Evolutionary conservation across 2,797 vertebrate genomes (phyloP), one percentile per base, ranked within the genome.

Genomic region (Leptatherina wallacei): DNA sequence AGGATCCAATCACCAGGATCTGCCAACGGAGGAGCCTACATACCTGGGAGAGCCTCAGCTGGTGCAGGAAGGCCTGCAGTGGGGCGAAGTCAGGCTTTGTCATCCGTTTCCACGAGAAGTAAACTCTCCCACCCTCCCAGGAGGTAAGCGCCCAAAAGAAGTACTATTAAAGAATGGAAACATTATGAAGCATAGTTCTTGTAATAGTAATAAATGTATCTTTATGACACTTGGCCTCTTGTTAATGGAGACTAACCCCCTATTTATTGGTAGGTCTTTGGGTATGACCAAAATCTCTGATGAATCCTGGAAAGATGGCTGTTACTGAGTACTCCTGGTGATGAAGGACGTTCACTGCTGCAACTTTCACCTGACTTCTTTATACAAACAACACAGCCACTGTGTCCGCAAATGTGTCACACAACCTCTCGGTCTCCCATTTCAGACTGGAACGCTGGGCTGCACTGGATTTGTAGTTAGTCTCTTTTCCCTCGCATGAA

Each of bases 241-340:
- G 1, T 65, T 18, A 66, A 56, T 58, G 12, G 44, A 83, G 10
- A 59, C 42, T 74, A 61, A 64, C 58, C 54, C 57, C 67, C 36
- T 0, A 78, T 86, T 75, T 60, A 35, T 84, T 67, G 40, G 55
- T 92, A 97, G 97, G 80, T 95, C 95, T 74, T 81, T 95, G 38
- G 95, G 95, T 62, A 92, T 95, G 73, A 84, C 93, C 30, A 96
- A 95, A 93, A 71, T 93, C 0, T 88, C 93, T 61, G 95, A 96
- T 0, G 96, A 98, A 40, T 95, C 96, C 18, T 98, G 97, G 97
- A 98, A 96, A 91, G 97, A 97, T 0, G 96, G 97, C 64, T 97
- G 97, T 79, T 98, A 97, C 92, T 98, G 92, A 97, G 59, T 29
- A 6, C 64, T 60, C 61, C 3, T n/a, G 47, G 22, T 22, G 57